Conservation (phyloP, 2,888 invertebrate genomes). For the Drosophila niveifrons region DNA sequence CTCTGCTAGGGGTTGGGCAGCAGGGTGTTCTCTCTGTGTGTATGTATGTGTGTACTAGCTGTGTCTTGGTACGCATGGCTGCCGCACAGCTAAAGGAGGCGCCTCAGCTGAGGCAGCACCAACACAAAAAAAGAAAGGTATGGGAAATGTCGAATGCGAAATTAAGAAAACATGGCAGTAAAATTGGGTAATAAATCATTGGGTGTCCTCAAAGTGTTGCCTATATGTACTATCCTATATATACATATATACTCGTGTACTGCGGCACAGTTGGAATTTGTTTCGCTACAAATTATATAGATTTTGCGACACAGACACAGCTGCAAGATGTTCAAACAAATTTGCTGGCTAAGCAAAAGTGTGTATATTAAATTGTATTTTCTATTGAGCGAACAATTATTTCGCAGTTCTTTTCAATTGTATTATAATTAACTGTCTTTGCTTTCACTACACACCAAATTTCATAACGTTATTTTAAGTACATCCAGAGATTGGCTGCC, state of each 20-base stretch:
- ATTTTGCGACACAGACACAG: slow-evolving; percentile 52
- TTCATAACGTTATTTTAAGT: background rate
- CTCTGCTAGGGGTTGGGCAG: slow-evolving; percentile 1
- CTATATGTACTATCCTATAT: slow-evolving; percentile 38
- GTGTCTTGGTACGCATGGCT: slow-evolving; percentile 71
- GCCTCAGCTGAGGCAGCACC: slow-evolving; percentile 35
- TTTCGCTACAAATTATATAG: slow-evolving; percentile 74
- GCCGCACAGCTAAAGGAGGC: slow-evolving; percentile 56
- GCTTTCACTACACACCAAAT: background rate
- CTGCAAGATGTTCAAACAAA: slow-evolving; percentile 3
- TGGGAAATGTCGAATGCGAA: slow-evolving; percentile 84
- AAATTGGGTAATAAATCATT: slow-evolving; percentile 83
- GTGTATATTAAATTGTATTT: background rate
- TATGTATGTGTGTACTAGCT: slow-evolving; percentile 40
- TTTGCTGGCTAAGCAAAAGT: background rate
- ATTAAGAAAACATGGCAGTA: slow-evolving; percentile 83
- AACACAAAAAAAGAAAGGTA: slow-evolving; percentile 11
- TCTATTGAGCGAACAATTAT: background rate
- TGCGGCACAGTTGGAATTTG: slow-evolving; percentile 68
- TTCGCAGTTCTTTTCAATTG: background rate
- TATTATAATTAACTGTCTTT: background rate
- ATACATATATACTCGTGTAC: slow-evolving; percentile 26
- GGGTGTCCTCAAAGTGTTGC: slow-evolving; percentile 78
- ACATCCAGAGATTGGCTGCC: background rate
- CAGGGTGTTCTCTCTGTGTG: slow-evolving; percentile 9